Conservation (phyloP, 2,113 vertebrate species). For the Lichenostomus cassidix region DNA sequence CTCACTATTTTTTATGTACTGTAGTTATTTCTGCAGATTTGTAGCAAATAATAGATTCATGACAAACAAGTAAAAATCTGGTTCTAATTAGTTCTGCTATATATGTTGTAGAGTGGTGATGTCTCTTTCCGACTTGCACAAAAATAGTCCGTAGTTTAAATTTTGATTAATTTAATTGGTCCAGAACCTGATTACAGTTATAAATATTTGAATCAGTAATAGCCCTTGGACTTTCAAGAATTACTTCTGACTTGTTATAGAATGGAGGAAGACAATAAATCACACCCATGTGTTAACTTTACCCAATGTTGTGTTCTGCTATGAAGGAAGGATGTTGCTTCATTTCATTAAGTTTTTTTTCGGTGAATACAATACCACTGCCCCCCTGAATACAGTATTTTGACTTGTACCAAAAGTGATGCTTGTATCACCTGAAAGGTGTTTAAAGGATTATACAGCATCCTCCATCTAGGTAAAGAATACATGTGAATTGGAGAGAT, state of each 20-base stretch:
- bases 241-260: neutral
- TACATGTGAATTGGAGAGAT: neutral
- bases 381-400: neutral
- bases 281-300: neutral
- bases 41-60: neutral
- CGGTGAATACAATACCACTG: neutral
- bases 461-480: neutral
- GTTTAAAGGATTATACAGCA: neutral
- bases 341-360: neutral
- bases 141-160: neutral
- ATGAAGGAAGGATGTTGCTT: neutral
- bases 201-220: neutral
- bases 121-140: neutral
- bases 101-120: neutral
- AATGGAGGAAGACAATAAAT: neutral
- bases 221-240: neutral
- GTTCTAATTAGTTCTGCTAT: slow-evolving; percentile 37
- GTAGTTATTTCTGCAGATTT: neutral
- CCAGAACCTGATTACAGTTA: neutral
- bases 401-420: neutral
- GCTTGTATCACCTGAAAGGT: neutral
- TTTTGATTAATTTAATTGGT: neutral
- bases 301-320: neutral
- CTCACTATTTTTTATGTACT: neutral
- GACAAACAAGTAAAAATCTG: slow-evolving; percentile 7